Conservation (phyloP, 1,140 invertebrate species). For the Lethocerus indicus region DNA sequence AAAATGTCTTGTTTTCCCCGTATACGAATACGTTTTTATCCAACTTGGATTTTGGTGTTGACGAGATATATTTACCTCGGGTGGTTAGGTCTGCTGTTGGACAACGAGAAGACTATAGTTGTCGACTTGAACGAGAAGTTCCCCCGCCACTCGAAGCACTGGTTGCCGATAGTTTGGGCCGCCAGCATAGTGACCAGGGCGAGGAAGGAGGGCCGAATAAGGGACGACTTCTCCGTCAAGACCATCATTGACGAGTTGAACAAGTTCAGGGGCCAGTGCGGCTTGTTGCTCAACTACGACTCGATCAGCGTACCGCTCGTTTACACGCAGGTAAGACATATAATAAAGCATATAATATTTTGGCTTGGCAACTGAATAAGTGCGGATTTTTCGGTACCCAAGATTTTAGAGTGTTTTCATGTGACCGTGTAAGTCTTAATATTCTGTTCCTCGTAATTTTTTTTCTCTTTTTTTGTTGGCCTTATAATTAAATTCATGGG, state of each 20-base stretch:
- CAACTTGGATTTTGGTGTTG: too few species aligned
- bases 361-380: not conserved
- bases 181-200: slow-evolving; percentile 71
- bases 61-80: too few species aligned
- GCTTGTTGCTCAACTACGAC: slow-evolving; percentile 66
- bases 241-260: slow-evolving; percentile 80
- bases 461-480: not conserved
- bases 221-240: slow-evolving; percentile 84
- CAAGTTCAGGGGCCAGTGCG: slow-evolving; percentile 70
- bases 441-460: not conserved
- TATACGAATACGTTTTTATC: too few species aligned
- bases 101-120: slow-evolving; percentile 68
- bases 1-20: too few species aligned
- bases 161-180: slow-evolving; percentile 89
- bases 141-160: slow-evolving; percentile 78
- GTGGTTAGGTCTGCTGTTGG: slow-evolving; percentile 64
- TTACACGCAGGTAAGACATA: slow-evolving; percentile 63
- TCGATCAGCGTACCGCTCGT: slow-evolving; percentile 84
- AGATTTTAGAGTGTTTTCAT: not conserved
- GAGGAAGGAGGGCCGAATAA: slow-evolving; percentile 75
- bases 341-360: not conserved
- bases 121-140: slow-evolving; percentile 64
- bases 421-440: not conserved
- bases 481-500: not conserved
- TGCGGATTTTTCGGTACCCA: too few species aligned